Evolutionary conservation across 2,113 vertebrate genomes (phyloP), one percentile per base, ranked within the genome.

Genomic region (Odontesthes bonariensis): DNA sequence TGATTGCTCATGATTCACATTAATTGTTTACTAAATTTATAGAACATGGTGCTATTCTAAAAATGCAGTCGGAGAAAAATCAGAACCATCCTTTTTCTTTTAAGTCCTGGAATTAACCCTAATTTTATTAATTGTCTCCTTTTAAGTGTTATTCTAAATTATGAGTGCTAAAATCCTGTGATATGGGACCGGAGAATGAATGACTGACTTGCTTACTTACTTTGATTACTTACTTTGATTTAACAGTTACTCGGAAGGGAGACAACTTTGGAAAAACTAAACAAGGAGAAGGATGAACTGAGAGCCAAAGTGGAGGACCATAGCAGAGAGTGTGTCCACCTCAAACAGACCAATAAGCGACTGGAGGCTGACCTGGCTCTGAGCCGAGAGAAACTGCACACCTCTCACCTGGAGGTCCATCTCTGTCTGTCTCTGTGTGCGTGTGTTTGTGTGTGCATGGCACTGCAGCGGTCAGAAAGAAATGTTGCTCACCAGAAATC

Each of bases 341-440:
- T 86, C 27, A 83, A 12, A 77, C 80, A 79, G 79, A 89, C 77
- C 79, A 92, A 84, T 69, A 88, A 91, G 38, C 46, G 81, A 84
- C 82, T 88, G 71, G 86, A 93, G 86, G 86, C 79, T 0, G 83
- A 93, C 81, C 84, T 95, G 89, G 53, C 72, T 72, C 57, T 83
- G 53, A 65, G 90, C 92, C 91, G 80, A 35, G 82, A 93, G 64
- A 92, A 93, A 83, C 68, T 83, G 52, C 75, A 67, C 83, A 70
- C 68, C 55, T 79, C 74, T 6, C 86, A 92, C 87, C 82, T 92
- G 9, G 78, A 94, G 94, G 89, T 92, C 51, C 54, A 31, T 49
- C 33, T 69, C n/a, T 33, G n/a, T 61, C n/a, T 33, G 2, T 32
- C 33, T 73, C n/a, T n/a, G 5, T 63, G 40, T 47, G 44, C 17